Evolutionary conservation across 2,888 invertebrate genomes (phyloP), one percentile per base, ranked within the genome.

Genomic region (Actias luna): DNA sequence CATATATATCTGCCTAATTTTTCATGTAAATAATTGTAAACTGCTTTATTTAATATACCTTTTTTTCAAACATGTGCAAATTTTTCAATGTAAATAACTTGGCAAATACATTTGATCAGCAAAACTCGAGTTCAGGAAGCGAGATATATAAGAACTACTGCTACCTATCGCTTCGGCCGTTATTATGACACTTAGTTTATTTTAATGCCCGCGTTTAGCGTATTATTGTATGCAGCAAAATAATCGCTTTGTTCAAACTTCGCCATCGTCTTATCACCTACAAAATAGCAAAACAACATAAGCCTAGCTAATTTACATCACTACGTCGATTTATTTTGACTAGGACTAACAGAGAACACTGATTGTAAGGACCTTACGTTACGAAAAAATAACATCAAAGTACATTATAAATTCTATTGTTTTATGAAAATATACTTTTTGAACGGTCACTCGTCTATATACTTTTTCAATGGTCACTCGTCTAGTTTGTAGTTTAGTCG

Each of bases 311-410:
- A 70, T 75, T 79, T 82, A 85, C 74, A 77, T 76, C 68, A 76
- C 83, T 87, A 84, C 75, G 75, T 84, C 80, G 82, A 82, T 84
- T 75, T 76, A 79, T 79, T 84, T 80, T 88, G 88, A 88, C 88
- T 88, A 88, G 88, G 78, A 81, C 74, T 79, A 77, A 79, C 83
- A 84, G 73, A 65, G 70, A 76, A 76, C 77, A 75, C 77, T 82
- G 82, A 79, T 78, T 73, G 61, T 58, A 70, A 71, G 70, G 68
- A 64, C 2, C 22, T 55, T 16, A 36, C 25, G n/a, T n/a, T n/a
- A n/a, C n/a, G n/a, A n/a, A n/a, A n/a, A n/a, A n/a, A n/a, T n/a
- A n/a, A 29, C 31, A 18, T 12, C 42, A 42, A 42, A n/a, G 10
- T 33, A 18, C 4, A 18, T 18, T 16, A n/a, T 1, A 18, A 7